Evolutionary conservation across 1,140 invertebrate genomes (phyloP).

Genomic region (Solenopsis fugax): DNA sequence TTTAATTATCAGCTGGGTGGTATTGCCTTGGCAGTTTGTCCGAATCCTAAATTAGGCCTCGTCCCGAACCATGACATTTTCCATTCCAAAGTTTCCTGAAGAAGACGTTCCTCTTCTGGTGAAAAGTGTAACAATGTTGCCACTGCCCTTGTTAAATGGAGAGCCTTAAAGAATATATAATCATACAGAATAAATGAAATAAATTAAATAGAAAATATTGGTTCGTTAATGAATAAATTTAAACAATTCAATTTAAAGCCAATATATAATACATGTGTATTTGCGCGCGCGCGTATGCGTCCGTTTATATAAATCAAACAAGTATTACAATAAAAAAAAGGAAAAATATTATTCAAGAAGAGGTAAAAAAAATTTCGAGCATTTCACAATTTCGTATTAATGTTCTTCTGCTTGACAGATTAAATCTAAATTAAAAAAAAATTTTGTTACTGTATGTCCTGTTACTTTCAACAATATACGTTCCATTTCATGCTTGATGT

Average conservation of each 20-base stretch:
- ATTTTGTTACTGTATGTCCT: too few species aligned
- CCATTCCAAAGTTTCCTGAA: conserved; percentile 95
- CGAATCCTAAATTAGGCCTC: conserved; percentile 88
- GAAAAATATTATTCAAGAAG: too few species aligned
- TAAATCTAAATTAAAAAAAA: too few species aligned
- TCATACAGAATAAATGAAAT: conserved; percentile 22
- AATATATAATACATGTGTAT: neutral
- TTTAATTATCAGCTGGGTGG: conserved; percentile 86
- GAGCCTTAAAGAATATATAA: conserved; percentile 88
- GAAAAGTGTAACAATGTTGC: conserved; percentile 94
- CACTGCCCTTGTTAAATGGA: conserved; percentile 95
- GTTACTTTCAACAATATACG: too few species aligned
- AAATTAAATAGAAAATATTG: neutral
- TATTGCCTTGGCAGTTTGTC: conserved; percentile 88
- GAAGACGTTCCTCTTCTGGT: conserved; percentile 94
- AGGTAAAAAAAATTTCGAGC: too few species aligned
- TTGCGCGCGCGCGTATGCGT: too few species aligned
- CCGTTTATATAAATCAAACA: too few species aligned
- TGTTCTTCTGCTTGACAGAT: too few species aligned
- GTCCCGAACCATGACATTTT: conserved; percentile 95
- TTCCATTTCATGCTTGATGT: too few species aligned
- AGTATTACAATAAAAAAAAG: too few species aligned
- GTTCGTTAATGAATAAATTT: neutral
- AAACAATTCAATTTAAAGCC: neutral
- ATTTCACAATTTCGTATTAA: too few species aligned